Evolutionary conservation across 2,113 vertebrate genomes (phyloP).

Genomic region (Poeciliopsis prolifica): DNA sequence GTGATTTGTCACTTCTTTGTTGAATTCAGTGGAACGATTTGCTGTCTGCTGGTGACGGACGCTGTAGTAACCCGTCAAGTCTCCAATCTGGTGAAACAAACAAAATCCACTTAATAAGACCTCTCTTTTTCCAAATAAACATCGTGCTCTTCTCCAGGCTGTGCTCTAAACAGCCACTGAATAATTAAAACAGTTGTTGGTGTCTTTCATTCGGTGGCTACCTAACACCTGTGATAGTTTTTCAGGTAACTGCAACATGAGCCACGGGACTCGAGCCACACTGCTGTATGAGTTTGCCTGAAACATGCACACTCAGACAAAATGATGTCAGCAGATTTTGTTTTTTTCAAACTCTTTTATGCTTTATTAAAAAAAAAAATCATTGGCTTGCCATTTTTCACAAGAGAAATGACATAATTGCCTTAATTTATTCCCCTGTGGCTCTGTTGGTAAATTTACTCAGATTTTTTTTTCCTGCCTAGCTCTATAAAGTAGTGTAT

Average conservation of each 20-base stretch:
- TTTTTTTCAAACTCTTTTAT: conserved; percentile 7
- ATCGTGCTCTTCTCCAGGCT: conserved; percentile 4
- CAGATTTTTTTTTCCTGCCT: conserved; percentile 23
- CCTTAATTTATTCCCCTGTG: conserved; percentile 27
- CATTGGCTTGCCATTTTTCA: conserved; percentile 3
- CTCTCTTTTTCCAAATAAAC: conserved; percentile 18
- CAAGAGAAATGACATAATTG: conserved; percentile 28
- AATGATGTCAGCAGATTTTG: conserved; percentile 25
- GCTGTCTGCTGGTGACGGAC: conserved; percentile 88
- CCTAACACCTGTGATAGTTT: conserved; percentile 76
- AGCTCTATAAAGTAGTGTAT: conserved; percentile 3
- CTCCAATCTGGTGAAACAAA: conserved; percentile 85
- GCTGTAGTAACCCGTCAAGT: conserved; percentile 89
- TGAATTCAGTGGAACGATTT: conserved; percentile 85
- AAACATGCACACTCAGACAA: not conserved
- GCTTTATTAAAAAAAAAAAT: conserved; percentile 19
- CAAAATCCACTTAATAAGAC: conserved; percentile 21
- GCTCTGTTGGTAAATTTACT: conserved; percentile 27
- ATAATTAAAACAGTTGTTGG: conserved; percentile 71
- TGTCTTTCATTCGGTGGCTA: conserved; percentile 68
- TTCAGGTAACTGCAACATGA: conserved; percentile 75
- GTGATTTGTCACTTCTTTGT: conserved; percentile 85
- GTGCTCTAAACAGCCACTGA: conserved; percentile 59
- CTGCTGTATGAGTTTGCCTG: conserved; percentile 13
- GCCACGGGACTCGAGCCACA: conserved; percentile 42